Evolutionary conservation across 1,140 invertebrate species (phyloP), one percentile per base, ranked within the genome.

Genomic region (Philopotamus ludificatus): DNA sequence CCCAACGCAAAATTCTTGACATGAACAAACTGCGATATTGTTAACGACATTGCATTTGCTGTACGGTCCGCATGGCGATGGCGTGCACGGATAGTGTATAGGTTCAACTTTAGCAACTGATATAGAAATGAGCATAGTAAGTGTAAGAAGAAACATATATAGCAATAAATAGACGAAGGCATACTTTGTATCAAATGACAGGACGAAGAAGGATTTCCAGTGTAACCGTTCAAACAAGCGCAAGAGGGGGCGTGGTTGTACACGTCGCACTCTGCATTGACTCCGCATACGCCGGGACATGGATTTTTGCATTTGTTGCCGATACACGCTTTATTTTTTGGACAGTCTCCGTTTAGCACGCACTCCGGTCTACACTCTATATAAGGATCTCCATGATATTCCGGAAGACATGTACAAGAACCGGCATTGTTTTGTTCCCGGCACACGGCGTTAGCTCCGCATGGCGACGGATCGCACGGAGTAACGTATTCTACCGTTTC

Each of bases 1-100:
- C 42, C 91, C 91, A 60, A 89, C 81, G 75, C 90, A 92, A 67
- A 89, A 85, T 60, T 86, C 82, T 70, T 88, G 83, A 73, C 92
- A 95, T 23, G 90, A 87, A 72, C 92, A 95, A 42, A 91, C 87
- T 8, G 90, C 88, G 71, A 88, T 86, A 62, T 86, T 83, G 51
- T 88, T 87, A 60, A 86, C 81, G 50, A 85, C 82, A 39, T 86
- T 85, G 75, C 91, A 93, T 71, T 86, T 86, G 76, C 90, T 91
- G 74, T 90, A 91, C 8, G 89, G 84, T 57, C 90, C 91, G 77
- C 91, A 93, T 45, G 91, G 90, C 44, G 90, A 90, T 66, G 90
- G 90, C 74, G 84, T 76, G 74, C 91, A 93, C 8, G 90, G 90
- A 76, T 91, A 82, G 68, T 73, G 79, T 44, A 83, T 79, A 70